Evolutionary conservation across 1,140 invertebrate genomes (phyloP).

Genomic region (Drosophila sproati): DNA sequence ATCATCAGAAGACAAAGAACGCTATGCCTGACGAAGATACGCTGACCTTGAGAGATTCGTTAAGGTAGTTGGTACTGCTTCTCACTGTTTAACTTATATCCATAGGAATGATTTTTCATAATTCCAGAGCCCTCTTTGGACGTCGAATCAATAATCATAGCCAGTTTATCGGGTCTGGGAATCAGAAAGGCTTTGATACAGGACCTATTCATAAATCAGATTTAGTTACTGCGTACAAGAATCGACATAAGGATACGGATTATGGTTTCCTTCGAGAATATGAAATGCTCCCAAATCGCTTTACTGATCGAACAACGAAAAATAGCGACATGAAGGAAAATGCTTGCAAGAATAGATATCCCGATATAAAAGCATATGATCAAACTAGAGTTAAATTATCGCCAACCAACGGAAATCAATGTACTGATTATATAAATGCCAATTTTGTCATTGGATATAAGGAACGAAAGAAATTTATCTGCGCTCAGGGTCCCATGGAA

Average conservation of each 20-base stretch:
- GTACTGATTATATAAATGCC: constrained; percentile 96
- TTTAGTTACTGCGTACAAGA: constrained; percentile 90
- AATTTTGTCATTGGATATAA: constrained; percentile 96
- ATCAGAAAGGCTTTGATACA: constrained; percentile 91
- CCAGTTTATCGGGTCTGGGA: constrained; percentile 80
- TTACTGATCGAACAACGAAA: constrained; percentile 93
- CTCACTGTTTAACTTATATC: neutral
- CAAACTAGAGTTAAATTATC: constrained; percentile 94
- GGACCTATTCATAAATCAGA: constrained; percentile 91
- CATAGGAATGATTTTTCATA: neutral
- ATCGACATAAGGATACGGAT: constrained; percentile 93
- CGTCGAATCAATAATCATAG: constrained; percentile 78
- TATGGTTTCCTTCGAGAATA: constrained; percentile 95
- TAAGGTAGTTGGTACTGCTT: constrained; percentile 85
- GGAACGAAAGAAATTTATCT: constrained; percentile 96
- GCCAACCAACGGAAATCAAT: constrained; percentile 90
- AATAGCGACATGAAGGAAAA: constrained; percentile 95
- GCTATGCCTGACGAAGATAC: constrained; percentile 91
- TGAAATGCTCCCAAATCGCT: constrained; percentile 93
- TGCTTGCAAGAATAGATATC: constrained; percentile 93
- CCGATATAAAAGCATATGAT: constrained; percentile 96
- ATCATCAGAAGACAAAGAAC: constrained; percentile 89
- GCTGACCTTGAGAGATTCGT: constrained; percentile 89
- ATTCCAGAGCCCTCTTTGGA: constrained; percentile 73
- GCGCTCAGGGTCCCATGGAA: constrained; percentile 96